phyloP scores from a whole-genome alignment of 2,113 vertebrate genomes.

The Zosterops hypoxanthus region DNA sequence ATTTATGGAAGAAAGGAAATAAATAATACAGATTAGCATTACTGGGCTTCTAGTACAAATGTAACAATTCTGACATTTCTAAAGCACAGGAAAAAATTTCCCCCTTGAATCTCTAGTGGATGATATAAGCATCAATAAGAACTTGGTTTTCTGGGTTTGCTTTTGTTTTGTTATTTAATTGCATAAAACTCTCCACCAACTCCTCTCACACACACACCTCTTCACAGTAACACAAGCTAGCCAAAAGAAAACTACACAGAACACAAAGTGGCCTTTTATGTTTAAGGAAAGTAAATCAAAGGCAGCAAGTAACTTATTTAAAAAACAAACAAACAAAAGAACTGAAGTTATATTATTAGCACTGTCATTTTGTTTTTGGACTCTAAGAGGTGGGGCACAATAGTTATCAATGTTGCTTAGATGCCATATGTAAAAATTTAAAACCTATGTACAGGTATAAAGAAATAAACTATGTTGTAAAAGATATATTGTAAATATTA shows the following conservation, averaged over 20 bases:
- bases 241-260: neutral
- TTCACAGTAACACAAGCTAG: neutral
- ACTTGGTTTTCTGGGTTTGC: neutral
- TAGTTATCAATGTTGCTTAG: neutral
- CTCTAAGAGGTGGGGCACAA: neutral
- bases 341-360: neutral
- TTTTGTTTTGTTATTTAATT: neutral
- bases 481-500: neutral
- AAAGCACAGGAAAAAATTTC: neutral
- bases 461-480: neutral
- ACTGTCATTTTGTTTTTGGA: neutral
- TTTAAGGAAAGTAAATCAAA: neutral
- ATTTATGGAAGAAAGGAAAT: neutral
- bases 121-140: neutral
- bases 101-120: neutral
- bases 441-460: neutral
- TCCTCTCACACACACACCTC: neutral
- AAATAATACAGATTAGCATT: neutral
- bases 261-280: neutral
- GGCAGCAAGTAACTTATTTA: neutral
- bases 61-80: neutral
- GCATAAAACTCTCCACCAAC: neutral
- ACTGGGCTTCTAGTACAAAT: neutral
- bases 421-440: neutral
- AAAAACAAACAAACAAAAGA: neutral